Conservation (phyloP, 2,113 vertebrate species). For the Actenoides lindsayi region DNA sequence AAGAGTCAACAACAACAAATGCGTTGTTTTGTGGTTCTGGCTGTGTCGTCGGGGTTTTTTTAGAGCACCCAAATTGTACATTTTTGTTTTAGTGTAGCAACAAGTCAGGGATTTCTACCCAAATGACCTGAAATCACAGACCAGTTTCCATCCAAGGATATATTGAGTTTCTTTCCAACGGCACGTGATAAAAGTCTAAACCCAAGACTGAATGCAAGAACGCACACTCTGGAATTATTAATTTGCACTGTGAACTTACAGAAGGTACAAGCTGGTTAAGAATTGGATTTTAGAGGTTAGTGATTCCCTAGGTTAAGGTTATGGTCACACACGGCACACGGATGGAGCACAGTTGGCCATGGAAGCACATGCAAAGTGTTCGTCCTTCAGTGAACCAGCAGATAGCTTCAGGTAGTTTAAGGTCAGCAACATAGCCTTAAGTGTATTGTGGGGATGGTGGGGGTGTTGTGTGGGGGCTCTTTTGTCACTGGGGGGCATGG, state of each 20-base stretch:
- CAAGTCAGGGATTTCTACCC: neutral
- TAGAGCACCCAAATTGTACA: neutral
- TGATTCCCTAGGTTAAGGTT: slow-evolving; percentile 15
- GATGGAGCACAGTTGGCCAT: neutral
- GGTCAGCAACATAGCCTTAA: neutral
- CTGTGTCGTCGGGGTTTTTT: neutral
- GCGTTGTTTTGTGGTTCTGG: neutral
- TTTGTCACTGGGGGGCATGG: neutral
- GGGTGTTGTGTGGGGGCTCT: accelerated
- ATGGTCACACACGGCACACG: neutral
- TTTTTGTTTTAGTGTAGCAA: neutral
- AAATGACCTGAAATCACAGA: neutral
- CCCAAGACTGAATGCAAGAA: neutral
- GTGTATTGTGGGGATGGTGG: neutral
- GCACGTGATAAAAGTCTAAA: neutral
- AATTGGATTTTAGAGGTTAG: neutral
- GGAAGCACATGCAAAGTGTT: neutral
- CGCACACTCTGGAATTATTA: slow-evolving; percentile 7
- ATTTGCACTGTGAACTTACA: neutral
- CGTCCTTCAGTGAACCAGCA: neutral
- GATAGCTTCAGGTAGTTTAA: neutral
- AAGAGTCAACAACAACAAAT: neutral
- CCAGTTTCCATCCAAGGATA: neutral
- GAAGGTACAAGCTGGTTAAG: neutral
- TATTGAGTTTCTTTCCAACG: neutral